Percentiles rank a stretch among this genome's conserved stretches.
Evolutionary conservation across 2,888 invertebrate genomes (phyloP).

Genomic region (Caenorhabditis sp.): DNA sequence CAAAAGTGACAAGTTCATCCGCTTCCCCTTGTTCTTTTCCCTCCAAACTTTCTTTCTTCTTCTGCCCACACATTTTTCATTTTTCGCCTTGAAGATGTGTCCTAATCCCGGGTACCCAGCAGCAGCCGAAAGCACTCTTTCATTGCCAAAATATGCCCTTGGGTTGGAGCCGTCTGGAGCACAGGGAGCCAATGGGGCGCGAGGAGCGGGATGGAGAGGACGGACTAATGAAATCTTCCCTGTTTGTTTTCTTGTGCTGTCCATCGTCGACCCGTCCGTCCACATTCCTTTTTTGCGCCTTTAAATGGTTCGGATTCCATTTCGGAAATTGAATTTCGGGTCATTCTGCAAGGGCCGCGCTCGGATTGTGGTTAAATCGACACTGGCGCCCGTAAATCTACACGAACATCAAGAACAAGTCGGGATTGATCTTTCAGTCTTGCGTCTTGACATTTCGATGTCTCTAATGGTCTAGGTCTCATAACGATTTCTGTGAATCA

Average conservation of each 20-base stretch:
- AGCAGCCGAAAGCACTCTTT: neutral
- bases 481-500: too few relatives aligned
- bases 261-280: too few relatives aligned
- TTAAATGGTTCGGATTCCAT: neutral
- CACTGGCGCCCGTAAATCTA: too few relatives aligned
- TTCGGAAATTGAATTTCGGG: too few relatives aligned
- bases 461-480: too few relatives aligned
- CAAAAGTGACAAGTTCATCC: slow-evolving; percentile 59
- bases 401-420: too few relatives aligned
- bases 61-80: slow-evolving; percentile 12
- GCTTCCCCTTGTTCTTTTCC: slow-evolving; percentile 27
- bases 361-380: too few relatives aligned
- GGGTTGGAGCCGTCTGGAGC: too few relatives aligned
- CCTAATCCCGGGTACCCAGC: slow-evolving; percentile 20
- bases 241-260: neutral
- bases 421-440: too few relatives aligned
- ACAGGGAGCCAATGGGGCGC: too few relatives aligned
- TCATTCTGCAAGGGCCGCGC: too few relatives aligned
- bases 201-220: neutral
- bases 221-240: slow-evolving; percentile 36
- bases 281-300: neutral
- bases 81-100: slow-evolving; percentile 28
- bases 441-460: too few relatives aligned
- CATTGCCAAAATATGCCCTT: slow-evolving; percentile 32
- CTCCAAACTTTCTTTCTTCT: neutral